Evolutionary conservation across 1,140 invertebrate species (phyloP), one percentile per base, ranked within the genome.

Genomic region (Lasaia peninsularis): DNA sequence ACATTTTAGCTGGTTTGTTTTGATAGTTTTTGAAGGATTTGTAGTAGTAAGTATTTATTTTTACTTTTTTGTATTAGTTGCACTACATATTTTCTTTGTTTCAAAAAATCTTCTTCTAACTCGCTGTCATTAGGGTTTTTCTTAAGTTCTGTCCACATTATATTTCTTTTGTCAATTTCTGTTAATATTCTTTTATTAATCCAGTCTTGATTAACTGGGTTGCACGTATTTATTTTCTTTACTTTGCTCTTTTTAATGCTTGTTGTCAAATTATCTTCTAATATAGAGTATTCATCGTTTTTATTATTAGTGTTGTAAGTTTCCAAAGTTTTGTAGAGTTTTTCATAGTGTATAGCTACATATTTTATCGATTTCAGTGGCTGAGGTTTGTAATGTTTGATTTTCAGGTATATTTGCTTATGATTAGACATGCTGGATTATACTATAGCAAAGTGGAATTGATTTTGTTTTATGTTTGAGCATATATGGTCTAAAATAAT

Each of bases 391-490:
- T 16, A 10, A 21, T 50, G 48, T 21, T 34, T 34, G 7, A 58
- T 5, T 52, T 58, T 49, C 10, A 58, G 8, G 44, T 14, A 58
- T 1, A 58, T 52, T 44, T 52, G 56, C 12, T 58, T 58, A 9
- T 58, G 56, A 10, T 52, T 33, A 0, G 56, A 58, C 21, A 58
- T 21, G 9, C 48, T 14, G 1, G 49, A 52, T 18, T 58, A 33
- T 11, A 58, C 44, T 14, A 52, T 52, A 14, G 34, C 20, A 2
- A 58, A 31, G 4, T 37, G 20, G 52, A 52, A 58, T 16, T 18
- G 28, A 20, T 58, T 14, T 6, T 58, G 51, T 8, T 52, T 58
- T 37, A 58, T 14, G 28, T 52, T 40, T 11, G 14, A 18, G 10
- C 44, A 48, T 12, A 49, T 10, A 5, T 49, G 44, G 9, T 49